Conservation (phyloP, 2,888 invertebrate species). For the Tridacna gigas region DNA sequence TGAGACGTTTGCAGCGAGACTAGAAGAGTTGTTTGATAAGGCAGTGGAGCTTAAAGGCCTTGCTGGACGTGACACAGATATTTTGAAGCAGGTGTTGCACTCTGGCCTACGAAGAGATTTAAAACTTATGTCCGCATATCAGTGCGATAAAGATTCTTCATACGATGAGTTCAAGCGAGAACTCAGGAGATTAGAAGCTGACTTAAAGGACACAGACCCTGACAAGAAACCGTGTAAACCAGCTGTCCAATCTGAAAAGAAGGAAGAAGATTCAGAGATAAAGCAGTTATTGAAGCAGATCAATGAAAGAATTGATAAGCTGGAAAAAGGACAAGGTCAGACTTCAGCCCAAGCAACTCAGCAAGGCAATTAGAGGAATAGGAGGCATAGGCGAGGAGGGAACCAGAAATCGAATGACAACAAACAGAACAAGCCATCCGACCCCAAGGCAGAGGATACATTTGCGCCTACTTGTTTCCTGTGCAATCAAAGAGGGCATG, state of each 20-base stretch:
- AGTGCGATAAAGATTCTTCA: not conserved
- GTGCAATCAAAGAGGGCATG: not conserved
- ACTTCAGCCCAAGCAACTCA: not conserved
- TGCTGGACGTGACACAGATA: not conserved
- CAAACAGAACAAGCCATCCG: not conserved
- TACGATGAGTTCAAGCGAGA: constrained; percentile 12
- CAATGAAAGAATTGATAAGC: no score
- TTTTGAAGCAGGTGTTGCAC: not conserved
- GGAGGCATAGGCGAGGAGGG: not conserved
- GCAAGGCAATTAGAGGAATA: not conserved
- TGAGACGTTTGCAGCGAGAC: not conserved
- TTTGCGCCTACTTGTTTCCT: not conserved
- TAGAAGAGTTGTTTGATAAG: not conserved
- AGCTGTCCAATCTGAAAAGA: not conserved
- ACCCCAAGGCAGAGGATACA: not conserved
- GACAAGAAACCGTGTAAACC: not conserved
- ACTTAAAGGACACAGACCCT: not conserved
- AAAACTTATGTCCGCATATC: not conserved
- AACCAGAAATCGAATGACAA: not conserved
- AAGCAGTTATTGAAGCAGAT: not conserved
- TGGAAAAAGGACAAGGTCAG: not conserved
- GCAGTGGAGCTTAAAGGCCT: not conserved
- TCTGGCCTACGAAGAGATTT: not conserved
- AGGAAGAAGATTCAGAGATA: not conserved
- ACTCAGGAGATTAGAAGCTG: not conserved